Percentiles rank a stretch among this genome's conserved stretches.
These are phyloP conservation scores for Mionectes macconnelli DNA, from an alignment of 2,113 vertebrate genomes.

Conservation along the genomic window DNA sequence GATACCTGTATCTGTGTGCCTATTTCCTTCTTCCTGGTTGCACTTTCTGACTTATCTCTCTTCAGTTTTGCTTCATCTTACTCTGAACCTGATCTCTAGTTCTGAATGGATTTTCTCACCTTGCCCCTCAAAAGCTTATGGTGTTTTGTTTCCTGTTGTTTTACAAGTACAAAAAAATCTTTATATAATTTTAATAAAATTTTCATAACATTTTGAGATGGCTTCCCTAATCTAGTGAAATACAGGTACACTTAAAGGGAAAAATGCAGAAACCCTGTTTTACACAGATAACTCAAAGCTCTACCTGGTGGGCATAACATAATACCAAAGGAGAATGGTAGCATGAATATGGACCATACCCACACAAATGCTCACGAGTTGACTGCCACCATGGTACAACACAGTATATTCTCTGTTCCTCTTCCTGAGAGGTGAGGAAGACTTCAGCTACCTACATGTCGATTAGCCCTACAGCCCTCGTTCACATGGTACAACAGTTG, in stretches of 20 bases:
- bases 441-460: neutral
- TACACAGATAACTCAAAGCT: fast-evolving
- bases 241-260: neutral
- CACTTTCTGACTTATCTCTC: neutral
- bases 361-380: neutral
- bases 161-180: neutral
- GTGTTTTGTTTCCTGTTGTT: neutral
- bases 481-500: neutral
- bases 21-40: neutral
- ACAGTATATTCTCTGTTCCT: neutral
- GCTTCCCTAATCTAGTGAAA: neutral
- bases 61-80: neutral
- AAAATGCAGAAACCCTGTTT: neutral
- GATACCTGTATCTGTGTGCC: neutral
- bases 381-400: neutral
- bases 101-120: neutral
- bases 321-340: neutral
- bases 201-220: neutral
- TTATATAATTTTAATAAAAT: neutral
- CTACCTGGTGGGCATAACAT: neutral
- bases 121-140: neutral
- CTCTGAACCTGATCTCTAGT: neutral
- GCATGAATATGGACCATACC: neutral
- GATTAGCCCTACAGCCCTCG: neutral
- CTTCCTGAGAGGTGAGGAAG: neutral